Base-by-base conservation (phyloP, 2,113 vertebrate genomes). In the Rhegmatorhina hoffmannsi region DNA sequence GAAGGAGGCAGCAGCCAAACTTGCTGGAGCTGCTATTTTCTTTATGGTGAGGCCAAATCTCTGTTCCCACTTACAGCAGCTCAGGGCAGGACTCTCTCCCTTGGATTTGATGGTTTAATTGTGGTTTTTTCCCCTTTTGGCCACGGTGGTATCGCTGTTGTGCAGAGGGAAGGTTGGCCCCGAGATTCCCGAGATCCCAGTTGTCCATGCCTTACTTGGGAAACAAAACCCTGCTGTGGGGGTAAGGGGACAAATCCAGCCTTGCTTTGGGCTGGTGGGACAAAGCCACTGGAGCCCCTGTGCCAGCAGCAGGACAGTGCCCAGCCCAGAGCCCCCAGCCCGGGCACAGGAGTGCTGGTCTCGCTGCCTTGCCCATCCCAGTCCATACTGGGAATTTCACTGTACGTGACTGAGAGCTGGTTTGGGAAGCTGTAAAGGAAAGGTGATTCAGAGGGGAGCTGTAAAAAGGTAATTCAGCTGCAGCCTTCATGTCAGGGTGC, bases 111-210 rank as follows among this genome's bases (percentile, higher is more conserved):
- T 92, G 67, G 60, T 79, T 85, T 76, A 76, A 58, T 90, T 66
- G 34, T 5, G 6, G 15, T 44, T 73, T 67, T 58, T 79, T 60
- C 18, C 68, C 44, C 31, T 75, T 92, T 68, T 40, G 56, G 60
- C 34, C n/a, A 5, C 13, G 1, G 50, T 4, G 33, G 0, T 21
- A 10, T 63, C 8, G 0, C 56, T 40, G 73, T 25, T 50, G 73
- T 0, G 0, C 69, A 33, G 38, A 19, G 75, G 38, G 40, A 46
- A 14, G 9, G 14, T 5, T 11, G 36, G 12, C 24, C 50, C n/a
- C 46, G 72, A 66, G 62, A 38, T 63, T 70, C 21, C 80, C 0
- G 3, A 47, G 40, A 34, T 56, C 20, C 34, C 16, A 1, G 25
- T 47, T 11, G 55, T 26, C 25, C 2, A 0, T 3, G 23, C 38